A percentile compares a stretch with the other conserved stretches of the same genome.
phyloP scores from a whole-genome alignment of 2,113 vertebrate species.

The Piaya cayana region DNA sequence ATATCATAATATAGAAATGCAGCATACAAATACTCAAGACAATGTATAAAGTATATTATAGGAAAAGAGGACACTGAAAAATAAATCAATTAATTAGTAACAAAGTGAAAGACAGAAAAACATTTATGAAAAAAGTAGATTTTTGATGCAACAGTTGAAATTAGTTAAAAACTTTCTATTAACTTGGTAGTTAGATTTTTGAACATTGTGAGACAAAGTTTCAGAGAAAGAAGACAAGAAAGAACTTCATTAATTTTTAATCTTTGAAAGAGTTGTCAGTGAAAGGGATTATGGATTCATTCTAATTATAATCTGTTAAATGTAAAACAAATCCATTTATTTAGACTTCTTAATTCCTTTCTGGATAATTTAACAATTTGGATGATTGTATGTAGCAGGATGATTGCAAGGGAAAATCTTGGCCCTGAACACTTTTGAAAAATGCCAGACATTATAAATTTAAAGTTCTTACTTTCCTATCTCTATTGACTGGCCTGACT shows the following conservation, averaged over 20 bases:
- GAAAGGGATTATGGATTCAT: conserved; percentile 3
- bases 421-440: not conserved
- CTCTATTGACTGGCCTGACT: not conserved
- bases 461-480: not conserved
- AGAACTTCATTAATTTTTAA: not conserved
- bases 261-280: not conserved
- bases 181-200: not conserved
- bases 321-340: conserved; percentile 32
- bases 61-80: not conserved
- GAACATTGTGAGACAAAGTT: not conserved
- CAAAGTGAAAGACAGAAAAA: accelerated
- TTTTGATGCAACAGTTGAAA: not conserved
- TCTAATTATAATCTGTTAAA: conserved; percentile 26
- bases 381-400: not conserved
- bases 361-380: conserved; percentile 29
- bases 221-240: not conserved
- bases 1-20: not conserved
- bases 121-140: not conserved
- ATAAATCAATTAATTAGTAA: not conserved
- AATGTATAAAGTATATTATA: not conserved
- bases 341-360: conserved; percentile 8
- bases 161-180: not conserved
- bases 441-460: not conserved
- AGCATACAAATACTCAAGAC: not conserved
- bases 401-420: not conserved